Conservation (phyloP, 2,888 invertebrate genomes). For the Campaea margaritaria region DNA sequence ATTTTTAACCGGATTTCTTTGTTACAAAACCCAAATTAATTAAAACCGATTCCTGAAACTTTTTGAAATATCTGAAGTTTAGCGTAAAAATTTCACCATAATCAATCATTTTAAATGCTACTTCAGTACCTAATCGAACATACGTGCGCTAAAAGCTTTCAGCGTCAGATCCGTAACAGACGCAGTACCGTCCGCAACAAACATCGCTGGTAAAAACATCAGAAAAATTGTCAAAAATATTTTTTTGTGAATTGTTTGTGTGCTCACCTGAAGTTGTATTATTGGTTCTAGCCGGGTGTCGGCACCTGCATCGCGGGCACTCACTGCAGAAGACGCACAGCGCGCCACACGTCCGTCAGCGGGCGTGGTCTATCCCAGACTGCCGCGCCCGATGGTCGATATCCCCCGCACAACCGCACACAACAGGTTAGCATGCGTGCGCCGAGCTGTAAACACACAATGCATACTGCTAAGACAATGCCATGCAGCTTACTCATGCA, state of each 20-base stretch:
- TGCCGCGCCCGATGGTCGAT: conserved; percentile 65
- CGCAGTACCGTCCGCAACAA: conserved; percentile 15
- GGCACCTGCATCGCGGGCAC: conserved; percentile 67
- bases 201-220: background rate
- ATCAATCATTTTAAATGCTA: conserved; percentile 21
- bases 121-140: conserved; percentile 16
- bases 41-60: too few species aligned
- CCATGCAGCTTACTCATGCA: background rate
- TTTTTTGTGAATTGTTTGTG: conserved; percentile 28
- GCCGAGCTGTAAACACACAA: conserved; percentile 50
- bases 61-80: background rate
- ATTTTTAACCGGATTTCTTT: background rate
- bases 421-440: conserved; percentile 81
- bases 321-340: conserved; percentile 30
- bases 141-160: conserved; percentile 24
- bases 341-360: conserved; percentile 38
- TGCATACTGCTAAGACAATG: conserved; percentile 2
- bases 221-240: conserved; percentile 19
- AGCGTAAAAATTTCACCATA: background rate
- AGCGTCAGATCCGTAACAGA: conserved; percentile 3
- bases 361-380: conserved; percentile 59
- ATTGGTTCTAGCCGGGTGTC: conserved; percentile 65
- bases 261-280: conserved; percentile 64
- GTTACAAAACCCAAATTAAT: background rate
- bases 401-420: conserved; percentile 52